Evolutionary conservation across 2,888 invertebrate genomes (phyloP), one percentile per base, ranked within the genome.

Genomic region (Cremastinae sp.): DNA sequence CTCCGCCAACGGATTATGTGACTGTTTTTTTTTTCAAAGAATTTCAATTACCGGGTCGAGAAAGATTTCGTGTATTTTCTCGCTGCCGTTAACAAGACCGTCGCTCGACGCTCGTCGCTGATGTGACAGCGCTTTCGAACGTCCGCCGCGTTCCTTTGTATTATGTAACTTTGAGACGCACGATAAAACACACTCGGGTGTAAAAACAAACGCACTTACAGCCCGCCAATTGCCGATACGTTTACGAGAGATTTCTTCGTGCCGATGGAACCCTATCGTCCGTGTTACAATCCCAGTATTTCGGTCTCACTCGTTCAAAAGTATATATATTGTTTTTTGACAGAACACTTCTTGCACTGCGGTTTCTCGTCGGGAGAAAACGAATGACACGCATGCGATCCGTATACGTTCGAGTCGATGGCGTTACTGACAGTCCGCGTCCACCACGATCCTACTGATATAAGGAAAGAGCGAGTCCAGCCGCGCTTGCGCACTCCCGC

Each of bases 381-480:
- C 28, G 5, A 28, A 2, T 56, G 34, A 41, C 18, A 51, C 38
- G 38, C 47, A 28, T 20, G 7, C 22, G 61, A 56, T 53, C 43
- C 56, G 58, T 59, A 58, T 58, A 59, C 47, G 70, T 53, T 65
- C 22, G 51, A 74, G 79, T 77, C 80, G 69, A 77, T 78, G 69
- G 74, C 69, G 75, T 72, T 75, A 80, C 80, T 80, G 79, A 79
- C 79, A 74, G 75, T 61, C 68, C 56, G 61, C 75, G 68, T 43
- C 7, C 47, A 62, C 56, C 54, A 53, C 20, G 16, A 49, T 28
- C 51, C 54, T 69, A 74, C 66, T 74, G 64, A 75, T 80, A 80
- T 78, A 79, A 61, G 45, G 65, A 54, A 61, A 58, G 58, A 43
- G 73, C 41, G 66, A 74, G 54, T 65, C 73, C 45, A 16, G 47